Evolutionary conservation across 2,888 invertebrate genomes (phyloP).

Genomic region (Chrysotoxum bicinctum): DNA sequence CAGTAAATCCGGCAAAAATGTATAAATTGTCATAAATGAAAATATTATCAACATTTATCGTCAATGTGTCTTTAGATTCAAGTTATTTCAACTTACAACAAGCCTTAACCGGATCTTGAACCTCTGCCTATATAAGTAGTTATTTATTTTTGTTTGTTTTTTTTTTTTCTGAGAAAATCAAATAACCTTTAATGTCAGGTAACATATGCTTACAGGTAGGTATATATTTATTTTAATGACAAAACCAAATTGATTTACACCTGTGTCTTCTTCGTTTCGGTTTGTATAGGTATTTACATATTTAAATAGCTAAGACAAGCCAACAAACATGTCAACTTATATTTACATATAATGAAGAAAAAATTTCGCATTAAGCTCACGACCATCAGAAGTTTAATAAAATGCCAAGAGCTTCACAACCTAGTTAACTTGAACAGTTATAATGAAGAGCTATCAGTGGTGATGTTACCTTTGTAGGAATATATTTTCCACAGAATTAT

Average conservation of each 20-base stretch:
- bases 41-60: not conserved
- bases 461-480: not conserved
- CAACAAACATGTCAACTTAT: constrained; percentile 52
- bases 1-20: too few species aligned
- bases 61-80: not conserved
- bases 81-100: not conserved
- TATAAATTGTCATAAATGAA: not conserved
- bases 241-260: constrained; percentile 61
- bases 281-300: not conserved
- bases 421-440: constrained; percentile 1
- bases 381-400: constrained; percentile 17
- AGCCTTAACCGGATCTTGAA: not conserved
- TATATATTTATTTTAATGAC: constrained; percentile 3
- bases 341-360: constrained; percentile 56
- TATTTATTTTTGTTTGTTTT: not conserved
- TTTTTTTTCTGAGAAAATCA: constrained; percentile 20
- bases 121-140: not conserved
- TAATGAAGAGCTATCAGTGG: not conserved
- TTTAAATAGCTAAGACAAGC: not conserved
- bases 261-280: constrained; percentile 20
- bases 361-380: constrained; percentile 58
- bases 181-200: constrained; percentile 17
- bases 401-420: constrained; percentile 35
- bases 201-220: not conserved
- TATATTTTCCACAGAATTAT: not conserved